Evolutionary conservation across 1,140 invertebrate genomes (phyloP), one percentile per base, ranked within the genome.

Genomic region (Gonioctena quinquepunctata): DNA sequence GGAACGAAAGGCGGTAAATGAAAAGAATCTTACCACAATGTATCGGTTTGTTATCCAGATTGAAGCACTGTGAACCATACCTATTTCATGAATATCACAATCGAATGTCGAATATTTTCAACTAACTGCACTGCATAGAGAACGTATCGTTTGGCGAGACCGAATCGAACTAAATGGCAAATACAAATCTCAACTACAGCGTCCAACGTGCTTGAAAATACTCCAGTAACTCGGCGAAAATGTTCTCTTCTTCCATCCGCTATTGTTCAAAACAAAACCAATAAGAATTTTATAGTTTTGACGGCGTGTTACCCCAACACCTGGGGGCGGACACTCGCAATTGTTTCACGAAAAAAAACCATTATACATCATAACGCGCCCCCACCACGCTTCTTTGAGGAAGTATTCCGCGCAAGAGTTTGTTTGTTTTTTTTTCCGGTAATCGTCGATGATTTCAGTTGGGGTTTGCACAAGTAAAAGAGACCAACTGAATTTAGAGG

Each of bases 401-500:
- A 57, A 57, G 23, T 21, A n/a, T 42, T 13, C 33, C 13, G 33
- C 11, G 33, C 33, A 8, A 42, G 16, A 18, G 50, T 54, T 61
- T 61, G 23, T 61, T 61, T 26, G 21, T 64, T 26, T 27, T 33
- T 63, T 63, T 61, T 63, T 66, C 54, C 19, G 63, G n/a, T 27
- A 52, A 54, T 66, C 54, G 63, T 18, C 63, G 48, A 49, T 16
- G 25, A 63, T 62, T 63, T 63, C 25, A 42, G 56, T n/a, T 42
- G 56, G 23, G 54, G 56, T 50, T 60, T 60, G 42, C 57, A 60
- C 42, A 50, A 68, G 54, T 52, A 66, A 56, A 66, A 66, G 48
- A 66, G 42, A 65, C 21, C 26, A 59, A 67, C 56, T 33, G 27
- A 67, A 59, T 59, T 64, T 54, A 66, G 69, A 54, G 65, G 69